Evolutionary conservation across 2,888 invertebrate genomes (phyloP).

Genomic region (Oscheius onirici): DNA sequence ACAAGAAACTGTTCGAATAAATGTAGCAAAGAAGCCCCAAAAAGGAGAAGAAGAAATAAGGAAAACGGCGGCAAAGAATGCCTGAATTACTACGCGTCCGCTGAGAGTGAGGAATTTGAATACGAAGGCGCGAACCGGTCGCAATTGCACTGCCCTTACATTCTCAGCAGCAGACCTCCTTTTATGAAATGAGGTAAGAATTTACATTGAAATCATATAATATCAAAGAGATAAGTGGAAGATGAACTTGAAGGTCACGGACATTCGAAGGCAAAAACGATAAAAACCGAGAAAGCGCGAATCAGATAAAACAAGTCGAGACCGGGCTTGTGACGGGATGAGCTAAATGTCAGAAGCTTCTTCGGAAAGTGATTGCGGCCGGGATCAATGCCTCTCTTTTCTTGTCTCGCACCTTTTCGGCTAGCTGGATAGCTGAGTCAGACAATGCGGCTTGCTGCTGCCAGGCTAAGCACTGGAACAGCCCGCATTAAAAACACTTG

Average conservation of each 20-base stretch:
- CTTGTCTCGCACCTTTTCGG: constrained; percentile 23
- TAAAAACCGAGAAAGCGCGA: constrained; percentile 1
- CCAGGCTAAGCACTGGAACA: constrained; percentile 29
- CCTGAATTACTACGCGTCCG: constrained; percentile 21
- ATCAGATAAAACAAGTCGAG: constrained; percentile 14
- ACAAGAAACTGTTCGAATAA: neutral
- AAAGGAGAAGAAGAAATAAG: neutral
- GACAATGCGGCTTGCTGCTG: constrained; percentile 25
- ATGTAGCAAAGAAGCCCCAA: neutral
- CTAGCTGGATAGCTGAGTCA: constrained; percentile 12
- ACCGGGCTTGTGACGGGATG: neutral
- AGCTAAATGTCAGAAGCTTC: constrained; percentile 19
- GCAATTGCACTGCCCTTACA: constrained; percentile 23
- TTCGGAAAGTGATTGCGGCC: constrained; percentile 3
- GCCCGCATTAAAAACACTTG: constrained; percentile 8
- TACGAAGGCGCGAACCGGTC: constrained; percentile 32
- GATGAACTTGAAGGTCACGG: neutral
- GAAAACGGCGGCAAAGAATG: neutral
- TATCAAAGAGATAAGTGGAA: neutral
- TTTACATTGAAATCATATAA: neutral
- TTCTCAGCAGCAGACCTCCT: neutral
- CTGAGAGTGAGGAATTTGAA: constrained; percentile 30
- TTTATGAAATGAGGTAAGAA: neutral
- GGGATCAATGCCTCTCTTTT: constrained; percentile 16
- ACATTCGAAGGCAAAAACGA: neutral